phyloP scores from a whole-genome alignment of 2,888 invertebrate species.

The Tinea pellionella region DNA sequence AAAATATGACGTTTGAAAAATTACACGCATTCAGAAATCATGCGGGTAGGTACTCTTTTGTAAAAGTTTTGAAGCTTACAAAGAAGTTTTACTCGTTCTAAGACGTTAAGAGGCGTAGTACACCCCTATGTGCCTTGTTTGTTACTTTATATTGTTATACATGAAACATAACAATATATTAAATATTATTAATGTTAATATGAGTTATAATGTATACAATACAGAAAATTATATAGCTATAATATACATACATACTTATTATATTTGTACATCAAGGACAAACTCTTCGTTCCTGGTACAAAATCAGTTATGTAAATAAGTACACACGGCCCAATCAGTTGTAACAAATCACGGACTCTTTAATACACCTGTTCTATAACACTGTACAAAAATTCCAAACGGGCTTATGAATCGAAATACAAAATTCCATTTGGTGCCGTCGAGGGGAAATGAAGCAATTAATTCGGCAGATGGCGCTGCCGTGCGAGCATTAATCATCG shows the following conservation, averaged over 20 bases:
- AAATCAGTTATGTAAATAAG: neutral
- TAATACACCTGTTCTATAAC: conserved; percentile 40
- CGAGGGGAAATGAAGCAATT: conserved; percentile 69
- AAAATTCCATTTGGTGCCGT: conserved; percentile 65
- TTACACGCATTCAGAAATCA: conserved; percentile 69
- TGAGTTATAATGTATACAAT: too few species aligned
- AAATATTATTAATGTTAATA: neutral
- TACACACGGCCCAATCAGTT: neutral
- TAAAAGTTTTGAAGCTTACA: conserved; percentile 56
- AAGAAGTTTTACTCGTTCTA: conserved; percentile 57
- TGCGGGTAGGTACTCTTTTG: conserved; percentile 49
- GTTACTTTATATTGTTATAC: neutral
- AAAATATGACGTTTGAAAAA: conserved; percentile 69
- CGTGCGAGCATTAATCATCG: conserved; percentile 67
- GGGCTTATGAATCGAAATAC: conserved; percentile 46
- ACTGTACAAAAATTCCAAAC: conserved; percentile 37
- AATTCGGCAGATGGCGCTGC: conserved; percentile 67
- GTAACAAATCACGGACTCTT: conserved; percentile 3
- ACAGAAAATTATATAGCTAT: too few species aligned
- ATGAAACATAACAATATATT: neutral
- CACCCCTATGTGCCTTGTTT: conserved; percentile 2
- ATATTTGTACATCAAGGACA: neutral
- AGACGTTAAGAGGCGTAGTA: conserved; percentile 30
- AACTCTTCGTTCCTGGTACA: neutral
- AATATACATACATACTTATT: neutral